phyloP scores from a whole-genome alignment of 2,113 vertebrate genomes.

The Sardina pilchardus region DNA sequence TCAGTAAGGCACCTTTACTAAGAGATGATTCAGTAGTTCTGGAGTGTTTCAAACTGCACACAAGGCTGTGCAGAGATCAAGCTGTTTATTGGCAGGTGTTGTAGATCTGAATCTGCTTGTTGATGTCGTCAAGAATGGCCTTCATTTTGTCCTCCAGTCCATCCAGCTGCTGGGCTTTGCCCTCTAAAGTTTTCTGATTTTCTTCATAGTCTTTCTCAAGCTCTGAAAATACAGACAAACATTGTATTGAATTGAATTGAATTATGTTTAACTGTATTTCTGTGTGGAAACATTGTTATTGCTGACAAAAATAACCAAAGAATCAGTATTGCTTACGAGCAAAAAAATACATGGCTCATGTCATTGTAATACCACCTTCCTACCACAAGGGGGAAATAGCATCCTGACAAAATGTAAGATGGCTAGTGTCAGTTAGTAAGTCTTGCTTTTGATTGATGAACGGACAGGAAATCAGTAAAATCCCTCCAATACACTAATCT shows the following conservation, averaged over 20 bases:
- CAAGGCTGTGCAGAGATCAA: neutral
- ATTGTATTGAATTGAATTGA: neutral
- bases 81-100: constrained; percentile 89
- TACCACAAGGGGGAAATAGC: neutral
- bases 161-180: constrained; percentile 87
- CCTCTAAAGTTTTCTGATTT: constrained; percentile 85
- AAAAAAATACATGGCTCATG: neutral
- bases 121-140: constrained; percentile 86
- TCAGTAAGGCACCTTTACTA: neutral
- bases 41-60: neutral
- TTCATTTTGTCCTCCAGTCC: constrained; percentile 94
- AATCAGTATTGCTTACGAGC: neutral
- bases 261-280: neutral
- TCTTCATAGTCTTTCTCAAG: constrained; percentile 88
- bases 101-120: constrained; percentile 96
- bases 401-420: neutral
- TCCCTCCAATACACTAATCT: neutral
- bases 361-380: neutral
- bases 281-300: neutral
- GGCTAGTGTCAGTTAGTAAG: neutral
- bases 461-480: neutral
- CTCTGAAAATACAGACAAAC: constrained; percentile 63
- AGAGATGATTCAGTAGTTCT: constrained; percentile 13
- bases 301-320: neutral
- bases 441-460: neutral